Base-by-base conservation (phyloP, 2,113 vertebrate species). In the Albula glossodonta region DNA sequence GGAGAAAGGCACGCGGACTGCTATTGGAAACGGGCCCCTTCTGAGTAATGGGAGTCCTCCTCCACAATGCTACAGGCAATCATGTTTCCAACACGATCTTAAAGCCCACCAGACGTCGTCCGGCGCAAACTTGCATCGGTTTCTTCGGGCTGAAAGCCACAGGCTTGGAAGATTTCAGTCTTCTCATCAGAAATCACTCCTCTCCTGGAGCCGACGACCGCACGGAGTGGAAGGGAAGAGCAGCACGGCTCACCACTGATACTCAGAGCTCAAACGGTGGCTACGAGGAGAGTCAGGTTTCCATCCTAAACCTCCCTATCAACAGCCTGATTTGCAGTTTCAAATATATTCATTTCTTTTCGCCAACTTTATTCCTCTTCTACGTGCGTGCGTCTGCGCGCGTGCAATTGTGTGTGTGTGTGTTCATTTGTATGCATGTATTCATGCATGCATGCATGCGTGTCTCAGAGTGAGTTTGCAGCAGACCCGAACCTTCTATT, bases 11-110 rank as follows among this genome's bases (percentile, higher is more conserved):
- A 95, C 92, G 94, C 92, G 91, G 93, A 90, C 89, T 89, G 94
- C 91, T 95, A 93, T 92, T 94, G 93, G 93, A 93, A 93, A 92
- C 90, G 90, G 95, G 91, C 88, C 95, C 94, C 93, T 94, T 93
- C 92, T 92, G 91, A 93, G 93, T 86, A 94, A 94, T 92, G 92
- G 84, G 91, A 95, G 92, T 94, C 93, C 95, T 97, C 95, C 95
- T 96, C 96, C 96, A 94, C 94, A 95, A 86, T 84, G 92, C 94
- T 96, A 93, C 93, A 93, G 91, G 94, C 96, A 91, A 92, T 92
- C 95, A 94, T 93, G 94, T 93, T 93, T 94, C 93, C 94, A 94
- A 93, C 92, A 93, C 94, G 94, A 95, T 95, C 94, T 91, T 94
- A 93, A 94, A 95, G 95, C 89, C 90, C 94, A 90, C 91, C 91